phyloP scores from a whole-genome alignment of 2,113 vertebrate genomes.

The Sorex fumeus region DNA sequence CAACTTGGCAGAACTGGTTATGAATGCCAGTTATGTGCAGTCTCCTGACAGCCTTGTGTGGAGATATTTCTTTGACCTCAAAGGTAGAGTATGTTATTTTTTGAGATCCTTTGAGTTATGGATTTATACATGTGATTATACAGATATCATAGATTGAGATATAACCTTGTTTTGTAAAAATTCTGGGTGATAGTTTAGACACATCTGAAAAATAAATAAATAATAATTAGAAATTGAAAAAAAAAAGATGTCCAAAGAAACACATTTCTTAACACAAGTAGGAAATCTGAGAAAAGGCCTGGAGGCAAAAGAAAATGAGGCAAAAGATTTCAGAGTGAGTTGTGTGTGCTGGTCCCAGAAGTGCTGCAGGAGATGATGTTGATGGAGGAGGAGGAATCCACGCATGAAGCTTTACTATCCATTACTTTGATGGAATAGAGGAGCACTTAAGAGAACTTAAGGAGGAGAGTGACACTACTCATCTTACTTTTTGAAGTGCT shows the following conservation, averaged over 20 bases:
- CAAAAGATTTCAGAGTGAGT: background rate
- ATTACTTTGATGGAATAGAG: background rate
- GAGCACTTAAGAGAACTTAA: background rate
- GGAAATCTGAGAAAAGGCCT: background rate
- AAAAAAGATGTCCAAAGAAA: background rate
- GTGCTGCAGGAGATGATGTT: background rate
- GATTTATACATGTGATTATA: background rate
- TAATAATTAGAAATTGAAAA: too few species aligned
- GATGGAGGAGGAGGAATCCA: background rate
- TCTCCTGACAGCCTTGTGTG: slow-evolving; percentile 82
- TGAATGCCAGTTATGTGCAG: slow-evolving; percentile 82
- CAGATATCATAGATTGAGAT: background rate
- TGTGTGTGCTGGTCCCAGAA: background rate
- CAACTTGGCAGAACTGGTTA: slow-evolving; percentile 84
- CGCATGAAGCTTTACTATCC: background rate
- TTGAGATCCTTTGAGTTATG: slow-evolving; percentile 36
- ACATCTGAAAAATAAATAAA: slow-evolving; percentile 3
- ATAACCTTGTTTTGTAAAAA: background rate
- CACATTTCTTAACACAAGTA: slow-evolving; percentile 11
- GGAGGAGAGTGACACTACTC: background rate
- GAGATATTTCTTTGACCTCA: slow-evolving; percentile 88
- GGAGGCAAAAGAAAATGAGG: background rate
- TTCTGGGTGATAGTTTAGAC: background rate
- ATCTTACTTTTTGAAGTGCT: background rate
- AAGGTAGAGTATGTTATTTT: slow-evolving; percentile 80